Base-by-base conservation (phyloP, 2,888 invertebrate genomes). In the Tenthredo distinguenda region DNA sequence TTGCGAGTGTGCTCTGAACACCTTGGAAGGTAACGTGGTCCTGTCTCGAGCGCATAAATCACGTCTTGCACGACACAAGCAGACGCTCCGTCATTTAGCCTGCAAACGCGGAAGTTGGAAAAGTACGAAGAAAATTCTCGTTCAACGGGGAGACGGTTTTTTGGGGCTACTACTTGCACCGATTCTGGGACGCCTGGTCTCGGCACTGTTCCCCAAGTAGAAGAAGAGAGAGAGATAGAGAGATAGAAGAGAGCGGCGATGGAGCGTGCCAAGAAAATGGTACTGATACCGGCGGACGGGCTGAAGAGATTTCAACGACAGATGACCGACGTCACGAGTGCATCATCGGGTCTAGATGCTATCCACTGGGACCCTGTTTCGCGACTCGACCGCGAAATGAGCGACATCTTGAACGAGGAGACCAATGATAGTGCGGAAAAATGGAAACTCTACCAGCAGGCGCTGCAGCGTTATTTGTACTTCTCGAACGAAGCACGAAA, bases 391-490 rank as follows among this genome's bases (percentile, higher is more conserved):
- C 7, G 21, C 2, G 47, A 65, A 31, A 74, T 86, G 7, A 26
- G n/a, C 3, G 34, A 65, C n/a, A 79, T 85, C 58, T 68, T 86
- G 26, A 58, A 68, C 7, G 77, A 76, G 31, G 15, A 50, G 50
- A 81, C 37, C 47, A 26, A 15, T 0, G 74, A 84, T 31, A 84
- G 84, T 15, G 21, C 37, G 0, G 86, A 85, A 37, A 87, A 85
- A 21, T 87, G 87, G 87, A 85, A 65, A 26, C 47, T 79, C 1
- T 87, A 86, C 84, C 55, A 84, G 0, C 83, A 87, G 31, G 37
- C 79, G 5, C 26, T 86, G 12, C 86, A 86, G 9, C 85, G 86
- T 0, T 87, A 85, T 76, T 65, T 85, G 31, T 83, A 76, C 31
- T 55, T 76, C 74, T 43, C 65, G 5, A 84, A 77, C 34, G 77